Base-by-base conservation (phyloP, 2,113 vertebrate genomes). In the Odontophorus gujanensis region DNA sequence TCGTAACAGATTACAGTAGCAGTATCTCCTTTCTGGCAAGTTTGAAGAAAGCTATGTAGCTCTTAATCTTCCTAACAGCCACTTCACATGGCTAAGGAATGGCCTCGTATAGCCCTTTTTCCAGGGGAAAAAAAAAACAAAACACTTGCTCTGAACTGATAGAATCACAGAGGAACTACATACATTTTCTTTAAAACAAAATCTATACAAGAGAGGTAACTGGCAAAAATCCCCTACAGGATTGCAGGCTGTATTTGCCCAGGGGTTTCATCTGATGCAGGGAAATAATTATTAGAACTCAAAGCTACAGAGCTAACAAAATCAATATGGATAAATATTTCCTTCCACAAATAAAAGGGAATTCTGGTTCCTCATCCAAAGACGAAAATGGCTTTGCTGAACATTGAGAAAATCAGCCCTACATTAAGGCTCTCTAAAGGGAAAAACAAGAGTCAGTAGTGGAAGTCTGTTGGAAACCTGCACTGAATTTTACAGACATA, bases 281-380 rank as follows among this genome's bases (percentile, higher is more conserved):
- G 59, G 73, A 95, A 95, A 93, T 93, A 94, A 95, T 88, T 91
- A 96, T 94, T 93, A 95, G 80, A 95, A 65, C 66, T 95, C 81
- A 38, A 50, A 0, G 16, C 90, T 58, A 61, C 82, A 36, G 61
- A 90, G 77, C 90, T 88, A 95, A 79, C 87, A 94, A 94, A 96
- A 95, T 97, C 95, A 93, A 97, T 97, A 96, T 26, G 66, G 82
- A 21, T 45, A 90, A 75, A 40, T 84, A 65, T 72, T 90, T 94
- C 69, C 51, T 94, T 86, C 65, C 47, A 66, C 53, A 79, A 84
- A 10, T 86, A 78, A 86, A 48, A 87, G 19, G 10, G 69, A 95
- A 86, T 83, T 78, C 82, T 91, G 43, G 9, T 58, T 72, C 48
- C 85, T 85, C 47, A 78, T 38, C 51, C 45, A 40, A 63, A 28